Evolutionary conservation across 2,113 vertebrate species (phyloP), one percentile per base, ranked within the genome.

Genomic region (Ondatra zibethicus): DNA sequence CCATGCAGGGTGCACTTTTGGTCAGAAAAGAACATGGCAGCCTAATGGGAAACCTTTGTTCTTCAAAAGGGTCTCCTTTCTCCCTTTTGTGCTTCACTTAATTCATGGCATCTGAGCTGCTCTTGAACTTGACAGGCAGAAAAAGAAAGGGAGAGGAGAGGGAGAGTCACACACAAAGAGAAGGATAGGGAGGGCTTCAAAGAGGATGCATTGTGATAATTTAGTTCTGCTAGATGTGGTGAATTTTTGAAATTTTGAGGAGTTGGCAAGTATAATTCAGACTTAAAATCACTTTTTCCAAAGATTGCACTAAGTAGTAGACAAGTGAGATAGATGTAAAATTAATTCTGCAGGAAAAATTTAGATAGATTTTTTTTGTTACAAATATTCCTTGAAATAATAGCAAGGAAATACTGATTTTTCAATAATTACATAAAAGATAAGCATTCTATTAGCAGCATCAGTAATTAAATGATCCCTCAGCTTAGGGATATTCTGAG

Each of bases 41-140:
- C 98, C 98, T 99, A 99, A 99, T 98, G 98, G 98, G 98, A 98
- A 98, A 97, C 97, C 98, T 99, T 99, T 99, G 98, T 99, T 99
- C 98, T 98, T 99, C 98, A 98, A 99, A 99, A 98, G 98, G 98
- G 98, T 98, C 98, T 99, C 98, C 99, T 98, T 98, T 98, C 96
- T 98, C 98, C 98, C 98, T 98, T 99, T 98, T 98, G 98, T 98
- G 98, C 98, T 98, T 98, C 98, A 98, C 97, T 98, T 99, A 98
- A 99, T 99, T 99, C 98, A 98, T 96, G 98, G 98, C 98, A 98
- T 99, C 98, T 98, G 98, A 99, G 98, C 98, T 98, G 98, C 98
- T 99, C 99, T 99, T 99, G 98, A 99, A 98, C 99, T 99, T 99
- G 98, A 99, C 98, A 99, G 98, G 98, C 98, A 91, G 94, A 97